A percentile compares a stretch with the other conserved stretches of the same genome.
Conservation (phyloP, 2,888 invertebrate species). For the Dynastes tityus region DNA sequence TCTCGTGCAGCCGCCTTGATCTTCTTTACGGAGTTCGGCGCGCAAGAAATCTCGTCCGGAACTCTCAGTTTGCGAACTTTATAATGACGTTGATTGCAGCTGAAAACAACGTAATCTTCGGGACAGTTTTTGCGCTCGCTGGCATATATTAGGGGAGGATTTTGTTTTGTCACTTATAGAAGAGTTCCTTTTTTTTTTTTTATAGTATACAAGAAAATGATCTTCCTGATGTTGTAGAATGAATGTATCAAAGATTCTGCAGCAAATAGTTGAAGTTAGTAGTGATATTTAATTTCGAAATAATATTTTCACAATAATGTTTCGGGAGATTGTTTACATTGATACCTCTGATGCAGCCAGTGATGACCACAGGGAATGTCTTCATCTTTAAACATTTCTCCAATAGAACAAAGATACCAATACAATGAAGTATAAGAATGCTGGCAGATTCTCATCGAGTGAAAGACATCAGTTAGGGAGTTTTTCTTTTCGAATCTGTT, state of each 20-base stretch:
- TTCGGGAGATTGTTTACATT: too few relatives aligned
- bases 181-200: not conserved
- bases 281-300: too few relatives aligned
- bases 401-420: too few relatives aligned
- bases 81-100: conserved; percentile 19
- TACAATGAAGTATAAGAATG: too few relatives aligned
- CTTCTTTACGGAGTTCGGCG: not conserved
- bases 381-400: too few relatives aligned
- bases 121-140: conserved; percentile 4
- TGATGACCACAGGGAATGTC: too few relatives aligned
- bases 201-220: not conserved
- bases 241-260: not conserved
- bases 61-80: conserved; percentile 13
- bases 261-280: too few relatives aligned
- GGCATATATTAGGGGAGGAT: not conserved
- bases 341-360: too few relatives aligned
- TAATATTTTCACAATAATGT: too few relatives aligned
- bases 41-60: not conserved
- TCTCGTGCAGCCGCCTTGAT: not conserved
- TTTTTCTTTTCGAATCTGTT: too few relatives aligned
- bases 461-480: too few relatives aligned
- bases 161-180: not conserved
- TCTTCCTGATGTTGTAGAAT: not conserved
- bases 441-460: too few relatives aligned
- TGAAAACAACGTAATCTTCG: conserved; percentile 23